Percentiles rank a stretch among this genome's conserved stretches.
phyloP scores from a whole-genome alignment of 2,888 invertebrate species.

The Tachystola acroxantha region DNA sequence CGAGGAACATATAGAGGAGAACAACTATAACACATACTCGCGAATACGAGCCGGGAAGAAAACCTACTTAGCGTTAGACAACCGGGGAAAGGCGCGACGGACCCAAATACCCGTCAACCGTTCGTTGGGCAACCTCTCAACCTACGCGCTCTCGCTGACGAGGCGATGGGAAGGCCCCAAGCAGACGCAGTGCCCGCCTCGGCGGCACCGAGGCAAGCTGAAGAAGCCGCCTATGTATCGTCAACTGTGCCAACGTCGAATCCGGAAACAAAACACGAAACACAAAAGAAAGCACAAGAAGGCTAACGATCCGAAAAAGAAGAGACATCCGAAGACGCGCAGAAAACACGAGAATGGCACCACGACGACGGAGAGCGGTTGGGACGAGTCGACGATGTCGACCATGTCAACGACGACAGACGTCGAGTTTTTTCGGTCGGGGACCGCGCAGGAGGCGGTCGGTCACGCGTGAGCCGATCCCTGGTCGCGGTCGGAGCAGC shows the following conservation, averaged over 20 bases:
- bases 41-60: slow-evolving; percentile 81
- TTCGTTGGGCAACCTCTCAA: slow-evolving; percentile 84
- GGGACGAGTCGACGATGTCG: slow-evolving; percentile 73
- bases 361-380: slow-evolving; percentile 66
- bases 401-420: slow-evolving; percentile 72
- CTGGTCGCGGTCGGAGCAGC: slow-evolving; percentile 69
- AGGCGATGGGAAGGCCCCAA: slow-evolving; percentile 53
- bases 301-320: slow-evolving; percentile 68
- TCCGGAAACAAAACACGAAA: slow-evolving; percentile 62
- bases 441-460: slow-evolving; percentile 76
- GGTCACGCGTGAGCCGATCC: slow-evolving; percentile 69
- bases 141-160: slow-evolving; percentile 83
- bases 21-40: slow-evolving; percentile 92
- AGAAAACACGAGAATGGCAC: slow-evolving; percentile 69
- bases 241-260: slow-evolving; percentile 66
- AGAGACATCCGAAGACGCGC: slow-evolving; percentile 75
- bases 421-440: slow-evolving; percentile 77
- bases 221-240: slow-evolving; percentile 60
- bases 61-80: slow-evolving; percentile 88
- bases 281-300: slow-evolving; percentile 73
- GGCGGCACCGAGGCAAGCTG: slow-evolving; percentile 63
- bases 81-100: slow-evolving; percentile 83
- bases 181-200: slow-evolving; percentile 53
- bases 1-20: slow-evolving; percentile 90
- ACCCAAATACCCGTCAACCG: slow-evolving; percentile 83